Base-by-base conservation (phyloP, 2,888 invertebrate species). In the Caenorhabditis drosophilae region DNA sequence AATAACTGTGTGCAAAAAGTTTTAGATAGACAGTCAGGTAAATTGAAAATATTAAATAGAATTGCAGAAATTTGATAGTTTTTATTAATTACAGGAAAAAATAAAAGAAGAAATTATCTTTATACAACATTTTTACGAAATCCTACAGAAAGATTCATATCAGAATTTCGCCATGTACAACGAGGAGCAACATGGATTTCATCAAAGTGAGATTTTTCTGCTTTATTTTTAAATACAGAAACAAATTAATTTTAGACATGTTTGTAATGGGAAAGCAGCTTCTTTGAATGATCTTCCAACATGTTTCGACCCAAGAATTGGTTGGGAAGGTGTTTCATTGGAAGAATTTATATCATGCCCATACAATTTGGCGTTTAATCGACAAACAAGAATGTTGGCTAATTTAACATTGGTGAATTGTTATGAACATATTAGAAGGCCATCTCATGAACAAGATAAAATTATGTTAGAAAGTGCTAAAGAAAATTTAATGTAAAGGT, bases 351-450 rank as follows among this genome's bases (percentile, higher is more conserved):
- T 93, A 80, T 87, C 88, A 27, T 98, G 98, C 84, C 90, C 90
- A 4, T 90, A 91, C 85, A 98, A 98, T 88, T 88, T 98, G 83
- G 98, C 96, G 20, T 90, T 90, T 82, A 97, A 99, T 86, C 83
- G 98, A 64, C 97, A 97, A 87, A 96, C 97, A 2, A 88, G 97
- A 75, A 99, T 98, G 98, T 85, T 98, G 81, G 92, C 97, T 16
- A 94, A 98, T 87, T 87, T 98, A 72, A 91, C 92, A 58, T 88
- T 95, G 48, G 91, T 97, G 35, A 93, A 93, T 57, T 98, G 98
- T 86, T 98, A 98, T 86, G 68, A 70, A 58, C 54, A 69, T 20
- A 36, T 59, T 20, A 48, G 54, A 4, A 56, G 51, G 18, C 56
- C 63, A 7, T 45, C 55, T 6, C 62, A 62, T 16, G 67, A 63